These are phyloP conservation scores for Collichthys lucidus DNA, from an alignment of 2,113 vertebrate genomes.

Conservation along the genomic window DNA sequence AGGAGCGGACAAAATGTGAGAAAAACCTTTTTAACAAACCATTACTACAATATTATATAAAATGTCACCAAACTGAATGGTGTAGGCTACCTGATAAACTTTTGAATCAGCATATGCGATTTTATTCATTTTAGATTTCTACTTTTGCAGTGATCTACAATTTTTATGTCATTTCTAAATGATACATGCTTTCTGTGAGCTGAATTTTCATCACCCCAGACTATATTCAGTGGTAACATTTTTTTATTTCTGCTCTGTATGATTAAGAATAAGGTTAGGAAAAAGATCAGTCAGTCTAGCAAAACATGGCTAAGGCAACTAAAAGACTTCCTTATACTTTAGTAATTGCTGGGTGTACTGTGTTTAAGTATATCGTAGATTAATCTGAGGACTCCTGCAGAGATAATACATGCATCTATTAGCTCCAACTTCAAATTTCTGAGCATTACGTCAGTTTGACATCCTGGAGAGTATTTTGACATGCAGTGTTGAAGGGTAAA, in stretches of 20 bases:
- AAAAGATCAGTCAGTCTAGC: not conserved
- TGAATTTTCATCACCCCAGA: too few species aligned
- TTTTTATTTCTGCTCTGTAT: not conserved
- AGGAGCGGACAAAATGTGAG: too few species aligned
- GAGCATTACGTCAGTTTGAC: slow-evolving; percentile 36
- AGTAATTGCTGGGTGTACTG: not conserved
- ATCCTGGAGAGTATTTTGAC: slow-evolving; percentile 16
- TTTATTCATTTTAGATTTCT: not conserved
- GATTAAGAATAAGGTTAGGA: not conserved
- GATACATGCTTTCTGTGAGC: not conserved
- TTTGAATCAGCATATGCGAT: not conserved
- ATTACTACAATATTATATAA: not conserved
- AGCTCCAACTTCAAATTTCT: slow-evolving; percentile 16
- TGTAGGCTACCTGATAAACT: not conserved
- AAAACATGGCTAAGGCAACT: not conserved
- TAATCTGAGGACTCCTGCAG: not conserved
- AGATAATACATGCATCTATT: not conserved
- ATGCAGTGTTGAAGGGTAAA: slow-evolving; percentile 9
- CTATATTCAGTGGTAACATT: not conserved
- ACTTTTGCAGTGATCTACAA: not conserved
- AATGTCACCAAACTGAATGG: not conserved
- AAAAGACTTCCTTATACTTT: too few species aligned
- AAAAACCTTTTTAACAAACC: not conserved
- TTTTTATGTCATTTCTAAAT: not conserved
- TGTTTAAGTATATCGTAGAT: not conserved